A percentile compares a stretch with the other conserved stretches of the same genome.
Evolutionary conservation across 2,797 vertebrate species (phyloP).

Genomic region (Vespertilio murinus): DNA sequence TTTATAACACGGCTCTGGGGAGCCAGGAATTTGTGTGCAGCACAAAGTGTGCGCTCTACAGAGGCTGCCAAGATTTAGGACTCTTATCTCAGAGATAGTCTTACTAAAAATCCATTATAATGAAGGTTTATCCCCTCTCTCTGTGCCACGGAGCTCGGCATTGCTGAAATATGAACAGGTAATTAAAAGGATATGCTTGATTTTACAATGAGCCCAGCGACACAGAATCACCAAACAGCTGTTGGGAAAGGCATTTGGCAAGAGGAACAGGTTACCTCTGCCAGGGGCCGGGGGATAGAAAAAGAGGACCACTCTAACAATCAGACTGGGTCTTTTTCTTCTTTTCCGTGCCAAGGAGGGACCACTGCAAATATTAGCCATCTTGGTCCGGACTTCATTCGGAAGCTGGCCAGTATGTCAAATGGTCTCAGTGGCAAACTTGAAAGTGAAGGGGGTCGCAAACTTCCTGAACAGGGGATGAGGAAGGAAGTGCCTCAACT

Average conservation of each 20-base stretch:
- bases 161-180: constrained; percentile 77
- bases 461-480: not conserved
- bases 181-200: constrained; percentile 75
- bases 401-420: constrained; percentile 67
- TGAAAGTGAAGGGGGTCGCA: not conserved
- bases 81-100: constrained; percentile 82
- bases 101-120: constrained; percentile 81
- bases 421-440: not conserved
- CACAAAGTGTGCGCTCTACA: constrained; percentile 68
- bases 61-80: constrained; percentile 82
- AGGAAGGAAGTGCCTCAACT: not conserved
- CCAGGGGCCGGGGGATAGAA: constrained; percentile 45
- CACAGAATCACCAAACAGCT: constrained; percentile 66
- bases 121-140: constrained; percentile 77
- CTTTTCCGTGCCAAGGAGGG: not conserved
- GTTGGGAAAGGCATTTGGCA: constrained; percentile 69
- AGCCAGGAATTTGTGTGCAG: constrained; percentile 79
- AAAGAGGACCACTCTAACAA: constrained; percentile 70
- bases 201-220: constrained; percentile 70
- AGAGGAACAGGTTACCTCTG: constrained; percentile 47
- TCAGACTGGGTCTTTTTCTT: constrained; percentile 70
- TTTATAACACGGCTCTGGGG: constrained; percentile 77
- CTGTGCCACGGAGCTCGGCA: constrained; percentile 45
- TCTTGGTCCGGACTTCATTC: constrained; percentile 8
- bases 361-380: constrained; percentile 52